These are phyloP conservation scores for Artibeus lituratus DNA, from an alignment of 2,797 vertebrate species.

Conservation along the genomic window DNA sequence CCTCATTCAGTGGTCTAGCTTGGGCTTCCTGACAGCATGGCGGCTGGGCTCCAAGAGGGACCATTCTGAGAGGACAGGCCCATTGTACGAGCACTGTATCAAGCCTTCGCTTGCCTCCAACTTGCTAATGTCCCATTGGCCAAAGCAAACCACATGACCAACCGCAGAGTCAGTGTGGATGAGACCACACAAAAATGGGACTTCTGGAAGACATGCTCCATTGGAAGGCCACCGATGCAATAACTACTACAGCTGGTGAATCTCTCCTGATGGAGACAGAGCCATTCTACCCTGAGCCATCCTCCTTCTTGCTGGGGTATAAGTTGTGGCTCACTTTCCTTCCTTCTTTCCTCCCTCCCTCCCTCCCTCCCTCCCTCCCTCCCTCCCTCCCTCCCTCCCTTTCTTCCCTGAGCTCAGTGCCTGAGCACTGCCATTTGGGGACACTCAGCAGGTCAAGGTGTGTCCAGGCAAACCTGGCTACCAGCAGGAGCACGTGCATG, in stretches of 20 bases:
- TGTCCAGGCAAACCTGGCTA: neutral
- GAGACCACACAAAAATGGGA: neutral
- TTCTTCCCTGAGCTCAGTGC: neutral
- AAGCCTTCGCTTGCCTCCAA: neutral
- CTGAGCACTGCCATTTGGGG: neutral
- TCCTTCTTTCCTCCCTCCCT: neutral
- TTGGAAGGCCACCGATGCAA: neutral
- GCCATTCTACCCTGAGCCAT: neutral
- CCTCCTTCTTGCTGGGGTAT: neutral
- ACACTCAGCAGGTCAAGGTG: neutral
- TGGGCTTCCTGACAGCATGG: neutral
- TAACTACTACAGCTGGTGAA: neutral
- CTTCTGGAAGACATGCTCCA: neutral
- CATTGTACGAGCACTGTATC: neutral
- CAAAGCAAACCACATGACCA: neutral
- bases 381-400: neutral
- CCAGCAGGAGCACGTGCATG: rapidly evolving
- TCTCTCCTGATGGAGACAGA: neutral
- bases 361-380: neutral
- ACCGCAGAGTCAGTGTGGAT: neutral
- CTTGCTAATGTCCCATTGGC: neutral
- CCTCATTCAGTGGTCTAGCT: neutral
- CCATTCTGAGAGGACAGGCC: neutral
- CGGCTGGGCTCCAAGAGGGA: neutral
- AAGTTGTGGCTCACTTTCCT: neutral